Evolutionary conservation across 2,888 invertebrate genomes (phyloP), one percentile per base, ranked within the genome.

Genomic region (Ethmia dodecea): DNA sequence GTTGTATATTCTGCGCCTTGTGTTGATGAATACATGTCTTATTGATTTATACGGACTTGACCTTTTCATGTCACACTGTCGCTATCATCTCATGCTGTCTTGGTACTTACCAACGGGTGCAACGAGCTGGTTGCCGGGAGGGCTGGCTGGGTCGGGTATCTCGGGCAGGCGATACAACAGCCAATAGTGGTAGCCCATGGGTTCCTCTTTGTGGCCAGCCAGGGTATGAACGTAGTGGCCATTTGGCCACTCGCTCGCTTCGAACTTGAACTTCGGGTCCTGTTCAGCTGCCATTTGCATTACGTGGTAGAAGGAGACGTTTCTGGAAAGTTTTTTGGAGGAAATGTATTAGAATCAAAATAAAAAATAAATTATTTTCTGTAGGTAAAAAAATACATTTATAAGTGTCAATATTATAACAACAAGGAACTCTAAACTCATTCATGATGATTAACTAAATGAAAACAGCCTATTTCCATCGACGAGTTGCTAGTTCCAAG

Each of bases 161-260:
- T 93, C 91, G 0, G 93, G 92, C 58, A 96, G 86, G 54, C 94
- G 91, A 78, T 95, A 96, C 49, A 96, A 88, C 51, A 96, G 78
- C 96, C 96, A 96, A 77, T 95, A 96, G 67, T 95, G 93, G 72
- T 95, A 96, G 30, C 94, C 92, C 89, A 93, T 91, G 0, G 93
- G 93, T 59, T 93, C 93, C 62, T 94, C 94, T 65, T 91, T 91
- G 62, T 91, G 91, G 0, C 93, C 93, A 0, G 92, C 93, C 46
- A 96, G 84, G 0, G 95, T 95, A 73, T 96, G 95, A 13, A 96
- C 94, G 70, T 96, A 96, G 69, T 96, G 95, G 0, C 96, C 96
- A 65, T 95, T 96, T 1, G 96, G 95, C 96, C 96, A 96, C 64
- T 94, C 94, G 50, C 94, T 92, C 0, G 95, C 94, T 46, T 92